phyloP scores from a whole-genome alignment of 2,888 invertebrate genomes.

The Alitta virens region DNA sequence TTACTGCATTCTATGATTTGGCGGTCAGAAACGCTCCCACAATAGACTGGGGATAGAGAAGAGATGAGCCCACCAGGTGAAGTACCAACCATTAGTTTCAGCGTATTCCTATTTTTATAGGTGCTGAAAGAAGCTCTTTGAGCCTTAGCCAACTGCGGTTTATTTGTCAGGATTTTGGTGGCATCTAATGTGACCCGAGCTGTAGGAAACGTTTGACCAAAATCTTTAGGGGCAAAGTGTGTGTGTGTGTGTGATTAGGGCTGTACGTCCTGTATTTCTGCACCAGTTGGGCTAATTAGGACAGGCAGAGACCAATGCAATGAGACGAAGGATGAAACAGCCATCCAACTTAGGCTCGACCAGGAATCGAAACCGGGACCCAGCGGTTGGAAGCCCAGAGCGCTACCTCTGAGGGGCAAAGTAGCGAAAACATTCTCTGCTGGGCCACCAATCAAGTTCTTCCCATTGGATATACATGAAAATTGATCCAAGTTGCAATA shows the following conservation, averaged over 20 bases:
- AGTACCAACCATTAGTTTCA: conserved; percentile 6
- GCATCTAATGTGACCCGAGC: not conserved
- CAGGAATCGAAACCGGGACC: no score
- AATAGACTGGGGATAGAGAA: conserved; percentile 1
- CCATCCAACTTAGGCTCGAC: no score
- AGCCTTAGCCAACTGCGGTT: not conserved
- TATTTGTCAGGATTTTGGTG: conserved; percentile 8
- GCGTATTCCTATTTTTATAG: conserved; percentile 11
- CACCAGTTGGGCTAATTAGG: no score
- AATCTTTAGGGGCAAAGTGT: not conserved
- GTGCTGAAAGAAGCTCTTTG: not conserved
- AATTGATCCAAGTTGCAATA: not conserved
- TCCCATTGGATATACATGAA: not conserved
- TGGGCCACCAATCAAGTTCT: not conserved
- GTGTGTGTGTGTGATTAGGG: no score
- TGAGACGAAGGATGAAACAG: no score
- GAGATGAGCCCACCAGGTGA: conserved; percentile 1
- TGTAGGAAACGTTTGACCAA: not conserved
- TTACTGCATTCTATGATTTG: conserved; percentile 5
- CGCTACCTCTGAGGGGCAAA: no score
- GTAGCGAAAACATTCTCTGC: not conserved
- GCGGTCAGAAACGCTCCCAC: not conserved
- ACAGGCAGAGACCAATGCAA: no score
- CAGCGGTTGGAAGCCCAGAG: no score
- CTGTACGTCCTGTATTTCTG: no score